Base-by-base conservation (phyloP, 2,888 invertebrate genomes). In the Neoitamus cyanurus region DNA sequence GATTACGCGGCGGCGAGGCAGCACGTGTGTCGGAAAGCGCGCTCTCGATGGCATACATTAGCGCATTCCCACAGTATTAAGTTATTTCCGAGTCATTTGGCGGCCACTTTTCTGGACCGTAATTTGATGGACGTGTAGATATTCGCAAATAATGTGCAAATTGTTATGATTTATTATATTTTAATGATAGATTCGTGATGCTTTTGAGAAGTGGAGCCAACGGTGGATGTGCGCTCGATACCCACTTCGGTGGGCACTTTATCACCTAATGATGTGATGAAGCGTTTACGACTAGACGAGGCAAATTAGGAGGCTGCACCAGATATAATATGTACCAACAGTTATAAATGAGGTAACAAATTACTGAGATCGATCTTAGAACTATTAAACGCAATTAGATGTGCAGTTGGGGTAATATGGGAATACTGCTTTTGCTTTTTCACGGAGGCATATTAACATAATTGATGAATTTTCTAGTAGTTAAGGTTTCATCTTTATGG, bases 61-160 rank as follows among this genome's bases (percentile, higher is more conserved):
- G 70, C 20, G 15, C 15, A 68, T 80, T 80, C 80, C 68, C 36
- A 80, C 34, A 80, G 68, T 68, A 80, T 80, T 80, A 80, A 80
- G 80, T 80, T 80, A 80, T 80, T 80, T 80, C 68, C 31, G 68
- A 68, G 68, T 80, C 80, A 68, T 80, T 80, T 80, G 30, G 77
- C 70, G 70, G 30, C 75, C 13, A 58, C 48, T 68, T 80, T 80
- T 80, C 48, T 68, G 68, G 68, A 15, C 42, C n/a, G 34, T 80
- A 80, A 80, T 80, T 80, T 80, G 80, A 80, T 80, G 80, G 58
- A 80, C 80, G 80, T 80, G 80, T 58, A 80, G 48, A 34, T 80
- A 58, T 80, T 80, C 58, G 48, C 48, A 80, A 80, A 80, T 34
- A 80, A 58, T 58, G 48, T 48, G 80, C 48, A 68, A 80, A 80